Percentiles rank a stretch among this genome's conserved stretches.
Evolutionary conservation across 2,113 vertebrate genomes (phyloP).

Genomic region (Gracilinanus agilis): DNA sequence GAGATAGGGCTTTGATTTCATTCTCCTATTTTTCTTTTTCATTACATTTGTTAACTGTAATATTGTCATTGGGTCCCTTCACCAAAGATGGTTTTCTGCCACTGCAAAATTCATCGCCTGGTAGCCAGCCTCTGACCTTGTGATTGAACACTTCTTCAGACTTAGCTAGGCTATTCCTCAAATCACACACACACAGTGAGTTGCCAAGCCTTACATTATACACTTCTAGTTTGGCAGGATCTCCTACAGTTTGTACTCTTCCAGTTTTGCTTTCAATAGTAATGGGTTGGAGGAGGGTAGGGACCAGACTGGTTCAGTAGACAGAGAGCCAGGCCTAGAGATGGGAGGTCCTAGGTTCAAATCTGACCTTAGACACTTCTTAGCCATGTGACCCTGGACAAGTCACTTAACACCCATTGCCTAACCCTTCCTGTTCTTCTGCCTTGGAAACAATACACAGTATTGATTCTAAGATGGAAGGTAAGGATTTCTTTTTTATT

Average conservation of each 20-base stretch:
- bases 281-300: neutral
- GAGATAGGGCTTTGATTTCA: conserved; percentile 66
- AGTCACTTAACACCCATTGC: too few species aligned
- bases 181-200: neutral
- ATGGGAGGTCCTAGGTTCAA: too few species aligned
- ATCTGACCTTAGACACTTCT: too few species aligned
- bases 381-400: too few species aligned
- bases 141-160: neutral
- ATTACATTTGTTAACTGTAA: conserved; percentile 19
- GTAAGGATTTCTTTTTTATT: too few species aligned
- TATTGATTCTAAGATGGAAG: too few species aligned
- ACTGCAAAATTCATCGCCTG: neutral
- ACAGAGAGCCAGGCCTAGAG: too few species aligned
- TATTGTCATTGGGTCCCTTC: neutral
- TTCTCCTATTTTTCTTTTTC: conserved; percentile 62
- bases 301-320: too few species aligned
- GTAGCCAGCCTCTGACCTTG: neutral
- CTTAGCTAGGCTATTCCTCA: neutral
- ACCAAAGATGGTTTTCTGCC: neutral
- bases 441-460: too few species aligned
- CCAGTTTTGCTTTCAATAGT: neutral
- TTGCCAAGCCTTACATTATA: neutral
- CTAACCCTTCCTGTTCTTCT: too few species aligned
- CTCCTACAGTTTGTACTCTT: neutral
- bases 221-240: neutral